phyloP scores from a whole-genome alignment of 2,797 vertebrate genomes.

The Sebastes cheni region DNA sequence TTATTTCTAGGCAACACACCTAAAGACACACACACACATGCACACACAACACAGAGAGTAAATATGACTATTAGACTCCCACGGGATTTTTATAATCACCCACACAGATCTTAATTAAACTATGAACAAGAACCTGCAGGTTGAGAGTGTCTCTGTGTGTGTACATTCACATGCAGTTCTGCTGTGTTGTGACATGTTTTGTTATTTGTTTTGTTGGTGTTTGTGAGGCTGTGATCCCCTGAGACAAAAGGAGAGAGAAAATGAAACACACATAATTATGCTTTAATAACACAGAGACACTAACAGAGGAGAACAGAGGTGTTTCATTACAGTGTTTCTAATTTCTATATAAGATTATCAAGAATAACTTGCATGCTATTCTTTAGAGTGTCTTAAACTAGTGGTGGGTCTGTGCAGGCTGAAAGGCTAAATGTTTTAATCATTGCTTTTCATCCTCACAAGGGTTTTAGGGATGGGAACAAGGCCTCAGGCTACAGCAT shows the following conservation, averaged over 20 bases:
- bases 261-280: constrained; percentile 3
- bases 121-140: constrained; percentile 54
- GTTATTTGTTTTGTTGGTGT: constrained; percentile 40
- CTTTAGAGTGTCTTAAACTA: not conserved
- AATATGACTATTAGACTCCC: constrained; percentile 40
- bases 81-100: constrained; percentile 44
- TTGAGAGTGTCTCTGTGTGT: constrained; percentile 1
- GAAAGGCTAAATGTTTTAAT: constrained; percentile 9
- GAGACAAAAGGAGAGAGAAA: not conserved
- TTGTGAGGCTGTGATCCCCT: not conserved
- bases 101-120: constrained; percentile 60
- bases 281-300: not conserved
- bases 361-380: not conserved
- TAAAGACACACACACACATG: not conserved
- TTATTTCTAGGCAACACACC: not conserved
- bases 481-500: constrained; percentile 40
- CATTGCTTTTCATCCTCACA: not conserved
- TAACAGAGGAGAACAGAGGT: not conserved
- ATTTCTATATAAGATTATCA: not conserved
- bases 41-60: constrained; percentile 6
- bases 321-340: not conserved
- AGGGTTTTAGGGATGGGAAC: not conserved
- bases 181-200: constrained; percentile 37
- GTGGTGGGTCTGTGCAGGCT: not conserved
- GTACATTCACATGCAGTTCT: not conserved